Evolutionary conservation across 2,797 vertebrate species (phyloP), one percentile per base, ranked within the genome.

Genomic region (Liasis olivaceus): DNA sequence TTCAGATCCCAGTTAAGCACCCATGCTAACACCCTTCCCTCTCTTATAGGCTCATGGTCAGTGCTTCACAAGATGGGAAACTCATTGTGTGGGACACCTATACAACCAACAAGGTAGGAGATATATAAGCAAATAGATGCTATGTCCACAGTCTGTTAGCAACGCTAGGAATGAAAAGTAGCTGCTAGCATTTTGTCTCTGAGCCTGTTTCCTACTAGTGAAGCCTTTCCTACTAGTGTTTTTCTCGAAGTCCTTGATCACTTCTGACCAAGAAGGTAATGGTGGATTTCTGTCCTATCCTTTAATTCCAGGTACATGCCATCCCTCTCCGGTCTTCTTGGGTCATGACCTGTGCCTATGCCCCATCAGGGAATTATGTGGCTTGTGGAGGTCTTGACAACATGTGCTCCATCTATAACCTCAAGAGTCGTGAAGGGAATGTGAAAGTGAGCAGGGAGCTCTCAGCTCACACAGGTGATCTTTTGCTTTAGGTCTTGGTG

Each of bases 271-370:
- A 92, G 36, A 0, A 69, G 42, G 0, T 0, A 0, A 28, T 51
- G 9, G 88, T 94, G 94, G 91, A 93, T 58, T 36, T 89, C 77
- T 87, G 54, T 47, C 54, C 60, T 89, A 8, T 77, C 36, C 56
- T 77, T 69, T 88, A 31, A 56, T 28, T 54, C 2, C 97, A 99
- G 99, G 99, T 99, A 42, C 98, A 98, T 0, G 99, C 99, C 95
- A 99, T 99, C 96, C 99, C 99, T 0, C 97, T 99, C 94, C 98
- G 99, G 94, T 99, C 99, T 11, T 99, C 99, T 0, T 99, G 99
- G 99, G 99, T 99, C 96, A 99, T 99, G 99, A 99, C 99, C 85
- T 99, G 99, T 97, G 97, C 99, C 93, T 99, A 99, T 0, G 99
- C 99, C 8, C 99, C 99, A 2, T 99, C 99, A 0, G 99, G 99